Conservation (phyloP, 2,113 vertebrate species). For the Gopherus flavomarginatus region DNA sequence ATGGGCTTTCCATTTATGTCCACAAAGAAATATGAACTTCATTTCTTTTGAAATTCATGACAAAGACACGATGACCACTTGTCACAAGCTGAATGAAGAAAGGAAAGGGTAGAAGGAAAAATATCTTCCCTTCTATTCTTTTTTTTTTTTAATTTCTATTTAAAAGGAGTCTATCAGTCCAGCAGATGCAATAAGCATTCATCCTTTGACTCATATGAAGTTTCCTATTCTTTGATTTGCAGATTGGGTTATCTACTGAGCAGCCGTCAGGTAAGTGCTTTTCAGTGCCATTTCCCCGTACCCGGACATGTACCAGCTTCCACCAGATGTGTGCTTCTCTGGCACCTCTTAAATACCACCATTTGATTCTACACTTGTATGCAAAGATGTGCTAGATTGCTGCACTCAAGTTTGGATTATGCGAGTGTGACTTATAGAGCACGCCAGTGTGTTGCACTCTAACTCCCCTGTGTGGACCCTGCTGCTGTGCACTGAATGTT, state of each 20-base stretch:
- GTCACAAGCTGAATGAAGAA: background rate
- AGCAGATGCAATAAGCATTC: background rate
- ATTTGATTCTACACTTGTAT: background rate
- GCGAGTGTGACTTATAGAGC: background rate
- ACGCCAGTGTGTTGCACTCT: background rate
- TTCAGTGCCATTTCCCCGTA: background rate
- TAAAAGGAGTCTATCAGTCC: background rate
- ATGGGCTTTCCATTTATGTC: background rate
- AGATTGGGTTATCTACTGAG: background rate
- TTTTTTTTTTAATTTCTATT: background rate
- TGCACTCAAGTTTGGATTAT: background rate
- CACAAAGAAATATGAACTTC: too few species aligned
- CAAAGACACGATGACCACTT: background rate
- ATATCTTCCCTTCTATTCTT: background rate
- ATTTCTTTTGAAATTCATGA: background rate
- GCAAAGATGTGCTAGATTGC: background rate
- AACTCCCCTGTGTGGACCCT: background rate
- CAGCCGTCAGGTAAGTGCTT: background rate
- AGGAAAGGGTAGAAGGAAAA: background rate
- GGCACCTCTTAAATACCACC: background rate
- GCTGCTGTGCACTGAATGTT: background rate
- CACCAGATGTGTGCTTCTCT: background rate
- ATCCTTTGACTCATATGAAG: background rate
- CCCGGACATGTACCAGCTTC: background rate
- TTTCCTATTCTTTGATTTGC: background rate